These are phyloP conservation scores for Drosophila bocki DNA, from an alignment of 1,140 invertebrate species.

Conservation along the genomic window DNA sequence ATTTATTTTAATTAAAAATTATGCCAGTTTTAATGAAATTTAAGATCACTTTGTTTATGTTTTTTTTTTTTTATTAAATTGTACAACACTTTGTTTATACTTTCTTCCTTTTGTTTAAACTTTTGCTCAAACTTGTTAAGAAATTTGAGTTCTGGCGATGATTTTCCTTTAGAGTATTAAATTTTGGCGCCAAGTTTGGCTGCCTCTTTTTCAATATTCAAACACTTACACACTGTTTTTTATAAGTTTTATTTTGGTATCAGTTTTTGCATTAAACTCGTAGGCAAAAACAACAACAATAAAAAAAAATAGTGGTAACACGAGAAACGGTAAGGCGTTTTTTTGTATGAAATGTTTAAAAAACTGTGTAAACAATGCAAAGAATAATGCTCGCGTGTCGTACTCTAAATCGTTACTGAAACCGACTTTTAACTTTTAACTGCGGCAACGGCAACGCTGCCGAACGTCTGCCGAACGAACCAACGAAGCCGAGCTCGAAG, in stretches of 20 bases:
- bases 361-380: constrained; percentile 10
- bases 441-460: not conserved
- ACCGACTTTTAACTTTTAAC: constrained; percentile 68
- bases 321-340: not conserved
- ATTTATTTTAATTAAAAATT: not conserved
- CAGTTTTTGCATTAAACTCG: not conserved
- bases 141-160: not conserved
- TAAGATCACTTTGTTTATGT: not conserved
- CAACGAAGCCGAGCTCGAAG: constrained; percentile 4
- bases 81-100: not conserved
- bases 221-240: constrained; percentile 12
- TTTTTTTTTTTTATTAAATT: too few species aligned
- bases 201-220: not conserved
- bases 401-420: constrained; percentile 76
- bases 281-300: constrained; percentile 9
- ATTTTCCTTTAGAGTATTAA: not conserved
- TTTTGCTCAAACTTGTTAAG: not conserved
- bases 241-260: constrained; percentile 2
- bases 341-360: constrained; percentile 3
- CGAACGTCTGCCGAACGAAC: constrained; percentile 1
- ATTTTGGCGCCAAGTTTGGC: constrained; percentile 9
- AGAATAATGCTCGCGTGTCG: constrained; percentile 22
- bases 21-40: not conserved
- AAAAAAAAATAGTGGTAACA: constrained; percentile 9
- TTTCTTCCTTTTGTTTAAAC: constrained; percentile 1